These are phyloP conservation scores for Vesta saturnalis DNA, from an alignment of 2,888 invertebrate species.

Conservation along the genomic window DNA sequence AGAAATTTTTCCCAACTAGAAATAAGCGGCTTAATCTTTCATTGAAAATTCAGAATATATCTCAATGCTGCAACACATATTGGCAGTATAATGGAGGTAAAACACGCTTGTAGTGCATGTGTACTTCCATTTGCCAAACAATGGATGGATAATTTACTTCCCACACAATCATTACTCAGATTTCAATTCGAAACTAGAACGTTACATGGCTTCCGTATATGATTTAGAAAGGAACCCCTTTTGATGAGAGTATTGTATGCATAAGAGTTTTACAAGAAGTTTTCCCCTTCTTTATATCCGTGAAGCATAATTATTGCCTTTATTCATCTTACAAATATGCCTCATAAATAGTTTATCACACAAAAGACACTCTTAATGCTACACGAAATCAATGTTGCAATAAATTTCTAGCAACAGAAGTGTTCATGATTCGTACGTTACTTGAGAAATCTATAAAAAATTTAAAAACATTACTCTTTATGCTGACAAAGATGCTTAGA, in stretches of 20 bases:
- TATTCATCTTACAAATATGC: background rate
- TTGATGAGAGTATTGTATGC: conserved; percentile 19
- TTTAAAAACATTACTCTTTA: background rate
- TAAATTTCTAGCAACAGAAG: no score
- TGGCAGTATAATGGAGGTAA: conserved; percentile 41
- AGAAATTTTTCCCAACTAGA: background rate
- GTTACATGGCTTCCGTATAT: conserved; percentile 31
- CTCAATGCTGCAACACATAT: conserved; percentile 46
- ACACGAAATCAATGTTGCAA: background rate
- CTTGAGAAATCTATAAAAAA: background rate
- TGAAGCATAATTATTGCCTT: background rate
- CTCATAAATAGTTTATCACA: background rate
- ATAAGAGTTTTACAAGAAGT: background rate
- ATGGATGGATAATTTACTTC: conserved; percentile 47
- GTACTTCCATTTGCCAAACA: conserved; percentile 45
- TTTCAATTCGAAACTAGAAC: conserved; percentile 42
- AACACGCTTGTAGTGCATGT: conserved; percentile 47
- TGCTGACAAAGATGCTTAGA: background rate
- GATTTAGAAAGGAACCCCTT: conserved; percentile 22
- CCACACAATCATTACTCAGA: conserved; percentile 43
- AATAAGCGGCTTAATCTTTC: conserved; percentile 44
- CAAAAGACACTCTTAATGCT: background rate
- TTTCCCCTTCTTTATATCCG: background rate
- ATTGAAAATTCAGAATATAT: conserved; percentile 43
- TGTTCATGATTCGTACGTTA: no score